Percentiles rank a stretch among this genome's conserved stretches.
Conservation (phyloP, 2,797 vertebrate genomes). For the Pseudomugil tenellus region DNA sequence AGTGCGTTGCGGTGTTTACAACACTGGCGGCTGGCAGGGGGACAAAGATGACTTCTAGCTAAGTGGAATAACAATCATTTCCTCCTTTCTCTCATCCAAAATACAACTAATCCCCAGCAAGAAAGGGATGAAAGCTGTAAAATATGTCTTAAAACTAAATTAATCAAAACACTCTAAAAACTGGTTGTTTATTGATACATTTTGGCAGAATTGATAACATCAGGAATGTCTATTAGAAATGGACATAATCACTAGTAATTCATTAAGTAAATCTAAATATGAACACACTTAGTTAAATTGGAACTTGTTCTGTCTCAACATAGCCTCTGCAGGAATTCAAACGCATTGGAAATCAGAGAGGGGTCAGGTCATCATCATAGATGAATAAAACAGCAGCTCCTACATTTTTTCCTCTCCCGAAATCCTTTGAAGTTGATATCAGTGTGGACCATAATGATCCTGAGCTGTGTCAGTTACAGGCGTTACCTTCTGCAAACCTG, state of each 20-base stretch:
- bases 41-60: conserved; percentile 65
- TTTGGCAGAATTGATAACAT: not conserved
- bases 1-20: conserved; percentile 73
- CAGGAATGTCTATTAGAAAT: not conserved
- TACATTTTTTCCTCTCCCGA: not conserved
- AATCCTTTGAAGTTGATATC: not conserved
- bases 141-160: not conserved
- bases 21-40: conserved; percentile 63
- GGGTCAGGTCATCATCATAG: not conserved
- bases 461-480: not conserved
- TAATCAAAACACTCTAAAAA: conserved; percentile 4
- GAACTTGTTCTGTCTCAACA: not conserved
- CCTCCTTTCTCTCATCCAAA: conserved; percentile 47
- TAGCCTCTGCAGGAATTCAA: not conserved
- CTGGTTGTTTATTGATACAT: not conserved
- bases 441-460: not conserved
- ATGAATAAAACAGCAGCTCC: not conserved
- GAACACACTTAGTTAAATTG: not conserved
- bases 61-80: conserved; percentile 51
- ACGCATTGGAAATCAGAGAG: not conserved
- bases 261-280: not conserved
- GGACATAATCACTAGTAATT: not conserved
- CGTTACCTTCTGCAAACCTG: not conserved
- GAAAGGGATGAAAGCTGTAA: conserved; percentile 16
- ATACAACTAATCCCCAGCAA: conserved; percentile 37